A percentile compares a stretch with the other conserved stretches of the same genome.
Evolutionary conservation across 2,888 invertebrate genomes (phyloP).

Genomic region (Desoria tigrina): DNA sequence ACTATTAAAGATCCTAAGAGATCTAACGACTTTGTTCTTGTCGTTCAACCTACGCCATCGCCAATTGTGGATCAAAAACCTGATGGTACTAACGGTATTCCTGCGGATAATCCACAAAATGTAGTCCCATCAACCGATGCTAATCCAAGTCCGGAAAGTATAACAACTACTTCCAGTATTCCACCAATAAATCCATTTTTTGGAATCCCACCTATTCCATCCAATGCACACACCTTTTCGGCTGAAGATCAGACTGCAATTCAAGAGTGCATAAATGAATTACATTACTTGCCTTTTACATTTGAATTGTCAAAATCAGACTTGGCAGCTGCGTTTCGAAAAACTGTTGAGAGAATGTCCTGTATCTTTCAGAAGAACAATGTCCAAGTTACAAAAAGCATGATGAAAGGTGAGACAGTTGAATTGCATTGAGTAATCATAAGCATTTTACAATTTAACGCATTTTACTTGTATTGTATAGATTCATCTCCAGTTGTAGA

Average conservation of each 20-base stretch:
- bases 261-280: conserved; percentile 41
- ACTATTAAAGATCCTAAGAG: conserved; percentile 17
- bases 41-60: background rate
- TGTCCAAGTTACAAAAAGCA: conserved; percentile 33
- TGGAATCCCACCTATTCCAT: background rate
- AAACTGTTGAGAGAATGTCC: conserved; percentile 35
- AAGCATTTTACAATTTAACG: too few relatives aligned
- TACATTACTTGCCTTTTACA: conserved; percentile 47
- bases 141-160: too few relatives aligned
- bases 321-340: conserved; percentile 31
- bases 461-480: background rate
- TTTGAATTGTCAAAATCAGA: conserved; percentile 41
- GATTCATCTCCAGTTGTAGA: conserved; percentile 4
- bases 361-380: conserved; percentile 42
- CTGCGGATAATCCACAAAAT: background rate
- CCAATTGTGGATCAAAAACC: too few relatives aligned
- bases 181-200: too few relatives aligned
- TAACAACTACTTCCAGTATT: too few relatives aligned
- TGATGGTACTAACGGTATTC: background rate
- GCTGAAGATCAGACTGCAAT: conserved; percentile 39
- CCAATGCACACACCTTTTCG: conserved; percentile 19
- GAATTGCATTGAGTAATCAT: conserved; percentile 2
- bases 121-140: background rate
- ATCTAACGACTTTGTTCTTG: background rate
- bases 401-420: conserved; percentile 31